Percentiles rank a stretch among this genome's conserved stretches.
phyloP scores from a whole-genome alignment of 2,113 vertebrate species.

The Phyllostomus discolor region DNA sequence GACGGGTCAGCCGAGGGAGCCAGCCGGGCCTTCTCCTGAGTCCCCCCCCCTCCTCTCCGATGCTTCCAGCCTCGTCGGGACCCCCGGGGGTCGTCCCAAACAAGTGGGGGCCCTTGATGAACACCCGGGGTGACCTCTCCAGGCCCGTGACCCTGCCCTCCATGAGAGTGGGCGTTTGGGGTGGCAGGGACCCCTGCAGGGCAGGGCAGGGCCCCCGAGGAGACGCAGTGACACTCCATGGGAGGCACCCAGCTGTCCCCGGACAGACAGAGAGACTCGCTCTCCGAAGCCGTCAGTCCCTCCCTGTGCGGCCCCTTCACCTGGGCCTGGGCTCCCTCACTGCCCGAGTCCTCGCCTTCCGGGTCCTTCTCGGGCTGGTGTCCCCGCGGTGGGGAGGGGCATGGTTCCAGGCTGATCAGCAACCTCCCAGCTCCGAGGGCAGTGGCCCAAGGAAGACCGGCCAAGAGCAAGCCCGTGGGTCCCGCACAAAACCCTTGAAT shows the following conservation, averaged over 20 bases:
- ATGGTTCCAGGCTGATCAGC: background rate
- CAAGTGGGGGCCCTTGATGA: too few relatives aligned
- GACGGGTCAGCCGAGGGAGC: background rate
- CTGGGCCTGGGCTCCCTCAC: background rate
- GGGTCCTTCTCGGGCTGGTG: background rate
- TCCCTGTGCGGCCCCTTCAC: background rate
- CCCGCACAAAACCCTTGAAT: background rate
- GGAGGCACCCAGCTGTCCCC: background rate
- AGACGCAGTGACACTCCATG: background rate
- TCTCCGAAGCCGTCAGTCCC: background rate
- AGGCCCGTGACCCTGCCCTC: background rate
- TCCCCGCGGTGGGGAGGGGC: too few relatives aligned
- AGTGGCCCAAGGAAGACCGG: too few relatives aligned
- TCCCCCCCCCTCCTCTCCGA: background rate
- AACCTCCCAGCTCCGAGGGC: background rate
- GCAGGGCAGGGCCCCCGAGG: too few relatives aligned
- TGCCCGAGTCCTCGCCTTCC: background rate
- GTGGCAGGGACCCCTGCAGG: too few relatives aligned
- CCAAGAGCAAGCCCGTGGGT: fast-evolving
- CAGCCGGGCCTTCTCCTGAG: background rate
- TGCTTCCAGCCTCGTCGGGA: background rate
- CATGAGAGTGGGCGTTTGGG: too few relatives aligned
- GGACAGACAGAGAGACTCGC: background rate
- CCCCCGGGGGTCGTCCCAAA: background rate
- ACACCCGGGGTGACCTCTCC: background rate